A percentile compares a stretch with the other conserved stretches of the same genome.
Evolutionary conservation across 2,888 invertebrate species (phyloP).

Genomic region (Tetropium fuscum): DNA sequence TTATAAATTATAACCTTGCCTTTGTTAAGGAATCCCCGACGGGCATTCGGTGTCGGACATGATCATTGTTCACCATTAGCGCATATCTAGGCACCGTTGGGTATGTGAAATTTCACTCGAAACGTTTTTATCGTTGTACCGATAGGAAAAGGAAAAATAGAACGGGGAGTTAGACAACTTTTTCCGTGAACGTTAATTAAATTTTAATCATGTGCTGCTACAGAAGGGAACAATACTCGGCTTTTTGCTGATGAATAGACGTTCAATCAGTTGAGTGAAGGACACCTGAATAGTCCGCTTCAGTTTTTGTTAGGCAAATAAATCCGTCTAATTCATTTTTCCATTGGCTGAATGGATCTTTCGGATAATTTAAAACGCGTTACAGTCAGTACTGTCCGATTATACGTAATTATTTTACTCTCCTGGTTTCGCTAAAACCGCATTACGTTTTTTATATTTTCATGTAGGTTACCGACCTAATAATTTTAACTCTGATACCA

Average conservation of each 20-base stretch:
- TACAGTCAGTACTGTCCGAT: constrained; percentile 9
- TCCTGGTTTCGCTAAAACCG: neutral
- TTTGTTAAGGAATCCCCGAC: constrained; percentile 7
- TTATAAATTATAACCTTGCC: neutral
- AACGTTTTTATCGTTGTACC: constrained; percentile 16
- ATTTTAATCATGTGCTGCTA: constrained; percentile 33
- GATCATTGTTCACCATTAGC: constrained; percentile 17
- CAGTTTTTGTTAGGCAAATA: constrained; percentile 33
- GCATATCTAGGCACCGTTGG: constrained; percentile 18
- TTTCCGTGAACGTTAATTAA: constrained; percentile 32
- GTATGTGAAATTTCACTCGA: constrained; percentile 13
- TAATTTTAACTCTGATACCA: neutral
- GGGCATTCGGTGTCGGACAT: constrained; percentile 1
- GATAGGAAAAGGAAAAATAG: constrained; percentile 17
- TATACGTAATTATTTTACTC: constrained; percentile 1
- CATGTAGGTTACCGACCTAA: neutral
- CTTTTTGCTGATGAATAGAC: constrained; percentile 35
- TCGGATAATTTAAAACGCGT: constrained; percentile 11
- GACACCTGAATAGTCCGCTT: constrained; percentile 31
- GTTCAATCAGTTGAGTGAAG: constrained; percentile 34
- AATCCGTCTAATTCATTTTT: constrained; percentile 34
- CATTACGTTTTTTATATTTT: neutral
- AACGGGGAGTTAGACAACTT: constrained; percentile 20
- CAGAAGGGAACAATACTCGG: constrained; percentile 34
- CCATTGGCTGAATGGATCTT: constrained; percentile 17